These are phyloP conservation scores for Acropternis orthonyx DNA, from an alignment of 2,797 vertebrate genomes.

Conservation along the genomic window DNA sequence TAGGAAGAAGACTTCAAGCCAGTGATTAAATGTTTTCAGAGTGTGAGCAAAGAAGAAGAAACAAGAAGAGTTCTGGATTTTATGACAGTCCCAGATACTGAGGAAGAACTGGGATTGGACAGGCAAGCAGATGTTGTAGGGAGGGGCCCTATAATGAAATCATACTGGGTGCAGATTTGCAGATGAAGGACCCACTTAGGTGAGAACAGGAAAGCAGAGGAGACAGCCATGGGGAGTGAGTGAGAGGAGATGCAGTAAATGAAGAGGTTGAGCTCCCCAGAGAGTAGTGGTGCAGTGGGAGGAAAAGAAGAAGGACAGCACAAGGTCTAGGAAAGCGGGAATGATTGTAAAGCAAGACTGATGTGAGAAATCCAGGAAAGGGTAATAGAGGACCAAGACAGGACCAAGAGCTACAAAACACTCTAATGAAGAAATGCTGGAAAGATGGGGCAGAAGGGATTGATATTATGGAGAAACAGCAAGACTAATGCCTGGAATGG, in stretches of 20 bases:
- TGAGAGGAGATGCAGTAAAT: background rate
- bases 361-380: background rate
- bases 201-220: background rate
- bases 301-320: background rate
- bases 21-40: background rate
- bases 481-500: background rate
- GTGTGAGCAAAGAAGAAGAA: background rate
- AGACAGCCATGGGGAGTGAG: background rate
- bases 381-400: background rate
- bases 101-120: background rate
- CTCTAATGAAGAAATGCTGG: background rate
- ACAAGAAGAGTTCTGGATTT: background rate
- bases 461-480: background rate
- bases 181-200: background rate
- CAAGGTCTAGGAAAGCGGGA: background rate
- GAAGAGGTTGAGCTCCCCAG: background rate
- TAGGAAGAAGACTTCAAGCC: background rate
- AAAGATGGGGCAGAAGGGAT: background rate
- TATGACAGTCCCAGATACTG: background rate
- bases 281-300: background rate
- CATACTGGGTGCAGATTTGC: background rate
- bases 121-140: background rate
- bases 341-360: background rate
- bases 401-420: background rate
- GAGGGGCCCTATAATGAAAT: background rate